These are phyloP conservation scores for Murina feae DNA, from an alignment of 2,113 vertebrate genomes.

Conservation along the genomic window DNA sequence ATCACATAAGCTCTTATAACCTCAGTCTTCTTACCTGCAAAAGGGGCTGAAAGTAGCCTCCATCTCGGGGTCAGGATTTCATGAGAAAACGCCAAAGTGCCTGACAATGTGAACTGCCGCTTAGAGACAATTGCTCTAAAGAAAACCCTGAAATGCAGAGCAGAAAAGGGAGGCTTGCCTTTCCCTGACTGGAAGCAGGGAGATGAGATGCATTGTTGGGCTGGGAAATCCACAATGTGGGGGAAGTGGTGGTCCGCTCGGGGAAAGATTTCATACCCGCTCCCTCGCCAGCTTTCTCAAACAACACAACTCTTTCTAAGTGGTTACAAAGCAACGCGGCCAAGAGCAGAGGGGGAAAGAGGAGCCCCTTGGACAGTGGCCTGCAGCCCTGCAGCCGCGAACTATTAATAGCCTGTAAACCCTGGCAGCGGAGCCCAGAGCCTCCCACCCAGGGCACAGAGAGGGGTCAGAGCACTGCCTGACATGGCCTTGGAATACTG, in stretches of 20 bases:
- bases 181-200: neutral
- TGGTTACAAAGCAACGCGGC: neutral
- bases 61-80: neutral
- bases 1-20: neutral
- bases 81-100: neutral
- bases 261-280: neutral
- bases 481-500: neutral
- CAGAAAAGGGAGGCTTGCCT: neutral
- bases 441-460: neutral
- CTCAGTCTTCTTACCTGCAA: neutral
- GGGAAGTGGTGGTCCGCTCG: neutral
- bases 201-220: neutral
- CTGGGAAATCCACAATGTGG: neutral
- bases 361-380: conserved; percentile 48
- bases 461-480: conserved; percentile 32
- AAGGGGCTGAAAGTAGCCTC: neutral
- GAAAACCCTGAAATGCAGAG: neutral
- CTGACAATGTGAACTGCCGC: neutral
- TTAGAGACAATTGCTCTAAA: neutral
- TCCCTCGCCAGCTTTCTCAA: neutral
- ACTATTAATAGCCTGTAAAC: conserved; percentile 59
- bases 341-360: neutral
- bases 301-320: neutral
- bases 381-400: neutral
- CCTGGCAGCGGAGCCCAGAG: conserved; percentile 15